Conservation (phyloP, 2,797 vertebrate genomes). For the Sebastes diploproa region DNA sequence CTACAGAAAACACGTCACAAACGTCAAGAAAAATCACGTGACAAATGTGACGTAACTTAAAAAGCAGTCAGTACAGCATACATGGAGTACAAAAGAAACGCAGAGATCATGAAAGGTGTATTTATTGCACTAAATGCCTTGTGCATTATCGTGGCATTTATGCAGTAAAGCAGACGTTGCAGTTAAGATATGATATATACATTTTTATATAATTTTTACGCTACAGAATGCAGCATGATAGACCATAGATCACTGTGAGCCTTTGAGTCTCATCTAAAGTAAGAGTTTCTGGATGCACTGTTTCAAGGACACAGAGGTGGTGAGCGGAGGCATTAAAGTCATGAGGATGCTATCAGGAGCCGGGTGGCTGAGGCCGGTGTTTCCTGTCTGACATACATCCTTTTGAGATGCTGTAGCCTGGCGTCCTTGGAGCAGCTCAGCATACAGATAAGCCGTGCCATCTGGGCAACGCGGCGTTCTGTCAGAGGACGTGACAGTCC, state of each 20-base stretch:
- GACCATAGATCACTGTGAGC: not conserved
- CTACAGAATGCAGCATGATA: not conserved
- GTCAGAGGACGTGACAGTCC: constrained; percentile 51
- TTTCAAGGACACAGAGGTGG: constrained; percentile 18
- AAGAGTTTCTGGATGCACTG: not conserved
- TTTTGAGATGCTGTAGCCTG: constrained; percentile 28
- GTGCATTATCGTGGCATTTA: too few relatives aligned
- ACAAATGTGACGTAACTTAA: too few relatives aligned
- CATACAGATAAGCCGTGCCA: constrained; percentile 65
- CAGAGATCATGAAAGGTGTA: too few relatives aligned
- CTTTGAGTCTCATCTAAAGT: not conserved
- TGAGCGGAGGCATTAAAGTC: not conserved
- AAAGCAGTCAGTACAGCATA: too few relatives aligned
- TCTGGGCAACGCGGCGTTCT: constrained; percentile 46
- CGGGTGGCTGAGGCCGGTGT: not conserved
- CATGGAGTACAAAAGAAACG: too few relatives aligned
- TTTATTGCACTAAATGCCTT: too few relatives aligned
- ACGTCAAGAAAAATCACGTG: too few relatives aligned
- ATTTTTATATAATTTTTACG: not conserved
- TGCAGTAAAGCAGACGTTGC: not conserved
- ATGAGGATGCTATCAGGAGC: not conserved
- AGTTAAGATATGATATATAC: too few relatives aligned
- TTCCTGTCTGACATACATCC: constrained; percentile 26
- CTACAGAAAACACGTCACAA: too few relatives aligned
- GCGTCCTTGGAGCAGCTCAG: constrained; percentile 42